A percentile compares a stretch with the other conserved stretches of the same genome.
Conservation (phyloP, 2,113 vertebrate species). For the Chlorocebus sabaeus region DNA sequence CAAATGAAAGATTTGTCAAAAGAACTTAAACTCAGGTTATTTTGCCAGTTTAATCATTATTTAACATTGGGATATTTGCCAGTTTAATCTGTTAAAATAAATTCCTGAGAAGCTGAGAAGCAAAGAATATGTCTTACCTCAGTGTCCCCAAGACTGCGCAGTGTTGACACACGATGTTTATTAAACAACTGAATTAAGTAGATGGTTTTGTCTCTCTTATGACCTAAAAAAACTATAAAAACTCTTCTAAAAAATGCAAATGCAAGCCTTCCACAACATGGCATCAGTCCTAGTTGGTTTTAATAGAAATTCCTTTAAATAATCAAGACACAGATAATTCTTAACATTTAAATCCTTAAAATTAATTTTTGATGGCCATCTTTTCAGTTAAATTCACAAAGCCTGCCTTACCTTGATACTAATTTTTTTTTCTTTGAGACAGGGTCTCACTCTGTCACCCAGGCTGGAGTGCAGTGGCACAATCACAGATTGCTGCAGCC, state of each 20-base stretch:
- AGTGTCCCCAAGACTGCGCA: neutral
- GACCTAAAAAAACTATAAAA: constrained; percentile 35
- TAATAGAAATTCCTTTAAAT: constrained; percentile 48
- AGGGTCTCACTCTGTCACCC: too few species aligned
- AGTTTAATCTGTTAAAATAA: constrained; percentile 38
- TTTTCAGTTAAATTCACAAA: constrained; percentile 40
- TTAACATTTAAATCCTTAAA: constrained; percentile 46
- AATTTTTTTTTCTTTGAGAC: neutral
- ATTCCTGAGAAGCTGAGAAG: neutral
- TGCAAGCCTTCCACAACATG: constrained; percentile 26
- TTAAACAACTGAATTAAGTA: constrained; percentile 31
- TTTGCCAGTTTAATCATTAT: neutral
- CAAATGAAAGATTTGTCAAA: neutral
- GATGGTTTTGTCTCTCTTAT: constrained; percentile 45
- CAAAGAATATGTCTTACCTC: neutral
- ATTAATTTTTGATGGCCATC: constrained; percentile 37
- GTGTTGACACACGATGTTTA: constrained; percentile 21
- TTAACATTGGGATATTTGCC: neutral
- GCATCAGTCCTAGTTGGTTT: constrained; percentile 11
- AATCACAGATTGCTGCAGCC: too few species aligned
- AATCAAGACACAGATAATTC: constrained; percentile 50
- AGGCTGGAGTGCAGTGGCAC: too few species aligned
- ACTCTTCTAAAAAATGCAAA: constrained; percentile 43
- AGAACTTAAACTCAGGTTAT: neutral
- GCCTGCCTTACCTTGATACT: neutral